Conservation (phyloP, 2,888 invertebrate genomes). For the Nephrotoma guestfalica region DNA sequence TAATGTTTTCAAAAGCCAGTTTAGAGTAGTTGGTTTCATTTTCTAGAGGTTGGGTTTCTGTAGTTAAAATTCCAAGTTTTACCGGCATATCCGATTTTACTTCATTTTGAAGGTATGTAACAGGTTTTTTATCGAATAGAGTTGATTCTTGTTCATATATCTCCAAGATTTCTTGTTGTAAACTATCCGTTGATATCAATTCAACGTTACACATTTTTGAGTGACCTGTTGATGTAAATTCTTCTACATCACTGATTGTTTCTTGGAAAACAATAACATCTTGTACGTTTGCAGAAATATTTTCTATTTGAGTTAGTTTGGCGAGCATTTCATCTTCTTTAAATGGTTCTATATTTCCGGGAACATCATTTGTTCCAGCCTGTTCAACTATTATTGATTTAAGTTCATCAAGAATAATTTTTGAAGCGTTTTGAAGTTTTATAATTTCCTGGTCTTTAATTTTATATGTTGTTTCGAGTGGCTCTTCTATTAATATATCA, state of each 20-base stretch:
- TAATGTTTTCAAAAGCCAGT: slow-evolving; percentile 22
- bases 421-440: slow-evolving; percentile 18
- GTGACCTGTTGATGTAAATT: slow-evolving; percentile 9
- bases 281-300: not conserved
- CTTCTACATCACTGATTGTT: slow-evolving; percentile 21
- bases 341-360: slow-evolving; percentile 24
- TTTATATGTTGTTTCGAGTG: not conserved
- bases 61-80: not conserved
- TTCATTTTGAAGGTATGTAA: not conserved
- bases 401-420: slow-evolving; percentile 28
- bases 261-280: slow-evolving; percentile 13
- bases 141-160: not conserved
- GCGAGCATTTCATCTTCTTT: slow-evolving; percentile 6
- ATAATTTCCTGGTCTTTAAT: slow-evolving; percentile 15
- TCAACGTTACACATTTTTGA: not conserved
- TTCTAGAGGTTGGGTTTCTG: not conserved
- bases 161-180: not conserved
- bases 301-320: not conserved
- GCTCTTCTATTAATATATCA: not conserved
- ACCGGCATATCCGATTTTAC: not conserved
- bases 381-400: slow-evolving; percentile 33
- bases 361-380: slow-evolving; percentile 32
- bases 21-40: not conserved
- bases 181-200: not conserved
- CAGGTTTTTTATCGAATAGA: not conserved